Evolutionary conservation across 2,797 vertebrate genomes (phyloP).

Genomic region (Chiroxiphia lanceolata): DNA sequence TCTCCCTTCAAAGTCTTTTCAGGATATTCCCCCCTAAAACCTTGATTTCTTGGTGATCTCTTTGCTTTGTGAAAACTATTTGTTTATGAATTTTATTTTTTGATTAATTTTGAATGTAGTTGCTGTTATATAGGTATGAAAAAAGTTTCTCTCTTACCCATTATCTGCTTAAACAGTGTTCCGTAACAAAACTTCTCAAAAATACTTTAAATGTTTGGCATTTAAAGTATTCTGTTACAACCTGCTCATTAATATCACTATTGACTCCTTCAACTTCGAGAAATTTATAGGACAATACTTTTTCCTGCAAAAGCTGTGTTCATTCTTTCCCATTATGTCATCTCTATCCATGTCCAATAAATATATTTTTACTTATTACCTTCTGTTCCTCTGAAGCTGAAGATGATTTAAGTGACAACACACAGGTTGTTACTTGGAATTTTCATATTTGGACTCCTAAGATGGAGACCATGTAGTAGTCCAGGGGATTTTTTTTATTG

Average conservation of each 20-base stretch:
- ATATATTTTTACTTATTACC: not conserved
- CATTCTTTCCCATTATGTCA: not conserved
- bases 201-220: not conserved
- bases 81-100: not conserved
- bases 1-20: not conserved
- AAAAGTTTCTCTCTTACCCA: not conserved
- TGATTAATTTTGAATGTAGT: not conserved
- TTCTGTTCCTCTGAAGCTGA: not conserved
- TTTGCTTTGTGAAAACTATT: not conserved
- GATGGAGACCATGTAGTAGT: not conserved
- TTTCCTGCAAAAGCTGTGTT: not conserved
- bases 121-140: not conserved
- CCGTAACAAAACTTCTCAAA: not conserved
- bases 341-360: not conserved
- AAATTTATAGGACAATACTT: not conserved
- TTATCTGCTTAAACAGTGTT: not conserved
- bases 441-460: not conserved
- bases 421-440: not conserved
- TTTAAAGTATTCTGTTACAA: not conserved
- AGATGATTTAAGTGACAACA: not conserved
- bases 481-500: not conserved
- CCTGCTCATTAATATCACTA: not conserved
- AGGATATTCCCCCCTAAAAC: not conserved
- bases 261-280: not conserved
- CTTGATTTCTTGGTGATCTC: not conserved